These are phyloP conservation scores for Meloidogyne exigua DNA, from an alignment of 1,140 invertebrate genomes.

Conservation along the genomic window DNA sequence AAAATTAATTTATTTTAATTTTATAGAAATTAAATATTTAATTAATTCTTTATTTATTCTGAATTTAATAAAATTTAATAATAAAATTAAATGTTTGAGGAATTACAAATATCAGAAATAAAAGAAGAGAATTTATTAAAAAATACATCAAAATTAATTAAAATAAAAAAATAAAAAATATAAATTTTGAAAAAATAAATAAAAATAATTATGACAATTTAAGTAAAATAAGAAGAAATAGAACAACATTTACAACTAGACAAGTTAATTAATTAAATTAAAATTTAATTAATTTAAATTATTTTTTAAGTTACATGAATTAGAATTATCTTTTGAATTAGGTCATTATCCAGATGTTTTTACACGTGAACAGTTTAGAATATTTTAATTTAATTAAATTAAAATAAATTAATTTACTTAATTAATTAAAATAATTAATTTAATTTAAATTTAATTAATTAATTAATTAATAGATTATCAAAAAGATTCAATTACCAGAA, in stretches of 20 bases:
- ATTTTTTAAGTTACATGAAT: background rate
- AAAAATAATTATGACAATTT: background rate
- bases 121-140: no score
- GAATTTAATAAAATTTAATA: no score
- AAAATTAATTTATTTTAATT: no score
- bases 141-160: no score
- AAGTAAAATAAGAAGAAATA: slow-evolving; percentile 73
- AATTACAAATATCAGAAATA: no score
- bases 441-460: no score
- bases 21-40: no score
- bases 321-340: slow-evolving; percentile 66
- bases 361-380: slow-evolving; percentile 75
- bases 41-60: no score
- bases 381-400: no score
- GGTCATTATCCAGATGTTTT: slow-evolving; percentile 90
- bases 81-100: no score
- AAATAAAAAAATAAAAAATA: background rate
- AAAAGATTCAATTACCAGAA: slow-evolving; percentile 96
- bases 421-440: background rate
- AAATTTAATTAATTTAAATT: background rate
- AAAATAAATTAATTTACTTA: no score
- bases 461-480: slow-evolving; percentile 72
- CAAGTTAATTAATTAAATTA: background rate
- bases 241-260: slow-evolving; percentile 93
- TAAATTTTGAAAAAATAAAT: background rate